Evolutionary conservation across 2,113 vertebrate genomes (phyloP), one percentile per base, ranked within the genome.

Genomic region (Malurus alboscapulatus): DNA sequence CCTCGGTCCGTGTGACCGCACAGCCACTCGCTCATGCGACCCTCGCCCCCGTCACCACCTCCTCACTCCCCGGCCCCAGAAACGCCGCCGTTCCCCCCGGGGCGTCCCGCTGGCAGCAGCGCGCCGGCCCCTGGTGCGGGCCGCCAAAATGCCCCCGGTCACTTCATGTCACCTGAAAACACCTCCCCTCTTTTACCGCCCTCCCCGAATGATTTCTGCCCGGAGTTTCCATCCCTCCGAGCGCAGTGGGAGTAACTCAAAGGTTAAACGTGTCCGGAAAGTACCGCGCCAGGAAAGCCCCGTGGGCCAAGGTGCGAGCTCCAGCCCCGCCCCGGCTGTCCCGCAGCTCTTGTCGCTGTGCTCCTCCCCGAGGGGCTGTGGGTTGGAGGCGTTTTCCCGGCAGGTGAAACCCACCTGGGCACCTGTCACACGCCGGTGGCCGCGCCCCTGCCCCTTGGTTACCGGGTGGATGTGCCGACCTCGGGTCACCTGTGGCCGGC

Each of bases 261-360:
- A 96, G 92, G 90, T 95, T 95, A 96, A 83, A 55, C 17, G 19
- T 58, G 67, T n/a, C 44, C 68, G 96, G 96, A 97, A 97, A 97
- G 93, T 92, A 96, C 95, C 94, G 69, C 40, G 27, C 62, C 59
- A 48, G 96, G 95, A 97, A 97, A 96, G 40, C 91, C 96, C 96
- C 96, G 54, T 8, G 67, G 40, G 71, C 61, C 50, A 92, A 96
- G 96, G 96, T 97, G 93, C 61, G 79, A 24, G 10, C 55, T 82
- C 20, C 34, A 14, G 34, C 55, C 47, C 80, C 29, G 32, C 66
- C 22, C 27, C 15, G 10, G 12, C 27, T 12, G 18, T 48, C 18
- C 59, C 2, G 58, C 45, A 2, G 38, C 22, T 19, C 36, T 0
- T 11, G 51, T 4, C 58, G 4, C 76, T 36, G 25, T 7, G 74